Evolutionary conservation across 2,797 vertebrate species (phyloP).

Genomic region (Neosalanx taihuensis): DNA sequence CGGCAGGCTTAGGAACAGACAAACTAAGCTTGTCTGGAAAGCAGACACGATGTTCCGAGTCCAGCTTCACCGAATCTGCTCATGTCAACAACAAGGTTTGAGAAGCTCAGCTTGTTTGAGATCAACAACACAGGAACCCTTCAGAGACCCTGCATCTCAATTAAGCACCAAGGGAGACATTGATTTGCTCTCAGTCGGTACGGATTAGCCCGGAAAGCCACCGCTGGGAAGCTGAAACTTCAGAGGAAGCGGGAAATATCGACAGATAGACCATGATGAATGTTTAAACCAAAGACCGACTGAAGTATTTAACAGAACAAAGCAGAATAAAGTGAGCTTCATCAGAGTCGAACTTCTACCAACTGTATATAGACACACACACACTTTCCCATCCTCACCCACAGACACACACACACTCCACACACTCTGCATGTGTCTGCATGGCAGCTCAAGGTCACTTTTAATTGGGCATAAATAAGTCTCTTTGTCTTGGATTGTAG

Average conservation of each 20-base stretch:
- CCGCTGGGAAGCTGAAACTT: slow-evolving; percentile 24
- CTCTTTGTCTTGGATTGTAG: slow-evolving; percentile 17
- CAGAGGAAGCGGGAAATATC: slow-evolving; percentile 1
- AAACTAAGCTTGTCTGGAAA: not conserved
- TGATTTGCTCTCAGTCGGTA: slow-evolving; percentile 42
- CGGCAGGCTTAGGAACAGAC: not conserved
- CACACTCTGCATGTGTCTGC: no score
- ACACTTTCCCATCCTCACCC: not conserved
- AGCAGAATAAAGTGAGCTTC: slow-evolving; percentile 1
- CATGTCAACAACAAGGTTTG: slow-evolving; percentile 5
- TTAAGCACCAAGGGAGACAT: slow-evolving; percentile 31
- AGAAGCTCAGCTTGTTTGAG: not conserved
- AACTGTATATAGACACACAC: not conserved
- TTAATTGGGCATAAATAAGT: slow-evolving; percentile 22
- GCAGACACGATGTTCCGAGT: not conserved
- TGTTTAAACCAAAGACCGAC: slow-evolving; percentile 6
- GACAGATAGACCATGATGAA: slow-evolving; percentile 6
- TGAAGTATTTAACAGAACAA: not conserved
- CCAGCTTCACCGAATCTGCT: not conserved
- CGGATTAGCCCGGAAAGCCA: slow-evolving; percentile 38
- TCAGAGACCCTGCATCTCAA: slow-evolving; percentile 13
- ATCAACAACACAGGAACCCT: not conserved
- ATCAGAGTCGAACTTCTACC: not conserved
- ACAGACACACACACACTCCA: not conserved
- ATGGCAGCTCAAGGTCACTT: slow-evolving; percentile 17